phyloP scores from a whole-genome alignment of 2,113 vertebrate species.

The Telmatochromis sp. region DNA sequence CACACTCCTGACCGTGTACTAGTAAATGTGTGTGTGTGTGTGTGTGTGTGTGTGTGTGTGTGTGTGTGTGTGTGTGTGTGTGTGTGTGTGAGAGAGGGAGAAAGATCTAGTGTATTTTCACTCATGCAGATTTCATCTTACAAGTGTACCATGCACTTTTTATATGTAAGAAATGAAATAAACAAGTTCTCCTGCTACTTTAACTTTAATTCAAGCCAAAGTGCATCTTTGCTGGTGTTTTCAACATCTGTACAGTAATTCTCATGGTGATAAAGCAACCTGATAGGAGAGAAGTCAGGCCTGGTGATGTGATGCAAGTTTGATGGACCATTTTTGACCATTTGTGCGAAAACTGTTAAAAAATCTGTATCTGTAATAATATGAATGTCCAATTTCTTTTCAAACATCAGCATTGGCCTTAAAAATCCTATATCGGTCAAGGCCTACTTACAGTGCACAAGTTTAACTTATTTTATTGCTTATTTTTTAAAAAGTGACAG shows the following conservation, averaged over 20 bases:
- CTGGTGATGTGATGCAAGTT: not conserved
- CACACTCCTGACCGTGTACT: not conserved
- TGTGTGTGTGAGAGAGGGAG: not conserved
- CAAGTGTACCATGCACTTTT: not conserved
- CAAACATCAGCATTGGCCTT: not conserved
- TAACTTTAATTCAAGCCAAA: not conserved
- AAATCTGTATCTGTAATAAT: not conserved
- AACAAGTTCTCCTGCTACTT: not conserved
- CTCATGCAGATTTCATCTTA: not conserved
- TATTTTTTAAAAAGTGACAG: not conserved
- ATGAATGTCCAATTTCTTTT: not conserved
- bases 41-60: not conserved
- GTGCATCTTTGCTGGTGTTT: not conserved
- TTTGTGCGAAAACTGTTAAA: fast-evolving
- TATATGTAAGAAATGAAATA: not conserved
- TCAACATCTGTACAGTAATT: not conserved
- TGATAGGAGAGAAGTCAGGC: not conserved
- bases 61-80: not conserved
- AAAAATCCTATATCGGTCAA: not conserved
- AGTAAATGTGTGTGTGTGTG: not conserved
- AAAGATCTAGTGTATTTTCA: too few relatives aligned
- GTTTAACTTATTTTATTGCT: not conserved
- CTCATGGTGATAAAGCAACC: not conserved
- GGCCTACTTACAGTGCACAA: not conserved
- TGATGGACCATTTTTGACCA: not conserved